phyloP scores from a whole-genome alignment of 2,113 vertebrate species.

The Microtus ochrogaster region DNA sequence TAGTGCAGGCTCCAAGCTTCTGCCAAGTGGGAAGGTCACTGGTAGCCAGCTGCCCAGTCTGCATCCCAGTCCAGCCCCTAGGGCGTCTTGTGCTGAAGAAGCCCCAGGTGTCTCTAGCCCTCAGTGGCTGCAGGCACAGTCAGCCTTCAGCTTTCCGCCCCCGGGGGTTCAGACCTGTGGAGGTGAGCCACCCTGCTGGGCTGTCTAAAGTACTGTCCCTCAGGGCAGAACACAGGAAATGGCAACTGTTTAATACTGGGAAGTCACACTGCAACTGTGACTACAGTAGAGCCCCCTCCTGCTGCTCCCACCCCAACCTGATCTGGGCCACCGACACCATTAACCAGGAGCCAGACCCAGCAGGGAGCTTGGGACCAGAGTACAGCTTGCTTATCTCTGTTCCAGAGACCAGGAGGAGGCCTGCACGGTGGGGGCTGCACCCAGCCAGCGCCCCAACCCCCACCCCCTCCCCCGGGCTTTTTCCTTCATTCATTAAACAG shows the following conservation, averaged over 20 bases:
- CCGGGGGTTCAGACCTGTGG: background rate
- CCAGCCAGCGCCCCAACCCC: background rate
- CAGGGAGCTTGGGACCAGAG: background rate
- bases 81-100: background rate
- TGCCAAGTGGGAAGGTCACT: background rate
- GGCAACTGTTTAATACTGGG: background rate
- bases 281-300: background rate
- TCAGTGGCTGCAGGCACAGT: background rate
- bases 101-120: background rate
- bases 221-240: background rate
- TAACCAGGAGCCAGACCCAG: background rate
- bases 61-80: background rate
- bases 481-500: conserved; percentile 10
- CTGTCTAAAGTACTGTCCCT: background rate
- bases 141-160: background rate
- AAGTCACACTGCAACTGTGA: background rate
- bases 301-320: background rate
- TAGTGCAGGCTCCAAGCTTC: background rate
- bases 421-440: too few species aligned
- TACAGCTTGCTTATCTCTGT: background rate
- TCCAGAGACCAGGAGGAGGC: background rate
- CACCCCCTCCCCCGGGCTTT: background rate
- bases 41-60: background rate
- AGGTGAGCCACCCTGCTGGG: background rate
- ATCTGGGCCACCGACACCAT: background rate